Base-by-base conservation (phyloP, 1,140 invertebrate species). In the Copidosoma floridanum region DNA sequence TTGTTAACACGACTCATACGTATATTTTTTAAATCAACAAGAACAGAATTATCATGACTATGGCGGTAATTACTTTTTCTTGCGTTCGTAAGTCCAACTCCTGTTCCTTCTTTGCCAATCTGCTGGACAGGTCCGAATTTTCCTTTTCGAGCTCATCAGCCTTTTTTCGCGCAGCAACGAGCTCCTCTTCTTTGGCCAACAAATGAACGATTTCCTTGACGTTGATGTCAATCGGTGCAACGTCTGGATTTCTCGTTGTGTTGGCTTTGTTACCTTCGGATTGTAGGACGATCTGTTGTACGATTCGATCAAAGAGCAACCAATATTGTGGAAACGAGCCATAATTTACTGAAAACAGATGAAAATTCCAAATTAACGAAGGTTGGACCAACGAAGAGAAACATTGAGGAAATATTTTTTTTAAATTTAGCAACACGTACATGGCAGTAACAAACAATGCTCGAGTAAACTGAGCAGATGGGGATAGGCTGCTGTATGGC, bases 241-340 rank as follows among this genome's bases (percentile, higher is more conserved):
- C 84, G 72, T 97, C 94, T 1, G 91, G 90, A 78, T 97, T 89
- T 67, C 88, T 87, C 51, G 77, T 68, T 5, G 78, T 77, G 26
- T 82, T 78, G 1, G 82, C 77, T 71, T 87, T 85, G 26, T 81
- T 84, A 53, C 82, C 83, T 66, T 89, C 87, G 3, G 83, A 81
- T 78, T 98, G 95, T n/a, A 97, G 80, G 21, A 95, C 88, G 29
- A 99, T 87, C 80, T 99, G 96, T 75, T 99, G 97, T n/a, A 94
- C 86, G 48, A 98, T 90, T 52, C 95, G 86, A 78, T 98, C 96
- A 70, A 98, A 91, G 26, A 98, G 81, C 23, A 95, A 78, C 95
- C 96, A 99, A 71, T 97, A 90, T 63, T 95, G 93, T 21, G 90
- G 88, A 79, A 91, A 87, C 2, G 89, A 87, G 50, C 88, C 89